These are phyloP conservation scores for Isichthys henryi DNA, from an alignment of 2,113 vertebrate species.

Conservation along the genomic window DNA sequence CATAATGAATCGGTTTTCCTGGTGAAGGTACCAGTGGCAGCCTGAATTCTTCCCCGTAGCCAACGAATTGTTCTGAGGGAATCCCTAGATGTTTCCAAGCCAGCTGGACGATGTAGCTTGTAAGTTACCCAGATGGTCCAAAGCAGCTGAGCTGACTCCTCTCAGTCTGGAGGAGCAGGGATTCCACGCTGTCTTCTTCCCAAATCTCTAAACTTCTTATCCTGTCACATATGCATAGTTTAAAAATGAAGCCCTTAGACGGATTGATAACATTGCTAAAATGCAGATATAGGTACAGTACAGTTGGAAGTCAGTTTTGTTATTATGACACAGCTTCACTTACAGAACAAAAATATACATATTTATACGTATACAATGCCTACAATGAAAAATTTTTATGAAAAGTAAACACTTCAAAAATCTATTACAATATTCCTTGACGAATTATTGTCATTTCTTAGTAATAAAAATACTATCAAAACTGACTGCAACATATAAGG, in stretches of 20 bases:
- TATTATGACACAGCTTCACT: neutral
- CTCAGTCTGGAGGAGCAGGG: neutral
- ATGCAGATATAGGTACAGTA: neutral
- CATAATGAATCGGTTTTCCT: neutral
- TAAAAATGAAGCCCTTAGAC: neutral
- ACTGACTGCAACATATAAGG: neutral
- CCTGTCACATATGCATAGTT: neutral
- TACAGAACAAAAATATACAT: neutral
- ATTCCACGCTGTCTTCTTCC: neutral
- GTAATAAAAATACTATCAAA: neutral
- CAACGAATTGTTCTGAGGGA: neutral
- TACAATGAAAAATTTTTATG: neutral
- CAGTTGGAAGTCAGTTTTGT: neutral
- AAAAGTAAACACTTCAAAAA: too few relatives aligned
- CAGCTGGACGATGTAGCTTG: neutral
- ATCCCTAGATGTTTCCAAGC: neutral
- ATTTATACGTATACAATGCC: neutral
- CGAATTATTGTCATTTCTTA: neutral
- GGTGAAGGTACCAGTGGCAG: neutral
- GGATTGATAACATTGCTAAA: neutral
- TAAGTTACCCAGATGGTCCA: neutral
- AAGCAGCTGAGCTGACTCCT: neutral
- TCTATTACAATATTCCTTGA: neutral
- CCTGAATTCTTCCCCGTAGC: neutral
- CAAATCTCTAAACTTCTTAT: neutral